A percentile compares a stretch with the other conserved stretches of the same genome.
These are phyloP conservation scores for Drosophila sechellia DNA, from an alignment of 1,140 invertebrate species.

Conservation along the genomic window DNA sequence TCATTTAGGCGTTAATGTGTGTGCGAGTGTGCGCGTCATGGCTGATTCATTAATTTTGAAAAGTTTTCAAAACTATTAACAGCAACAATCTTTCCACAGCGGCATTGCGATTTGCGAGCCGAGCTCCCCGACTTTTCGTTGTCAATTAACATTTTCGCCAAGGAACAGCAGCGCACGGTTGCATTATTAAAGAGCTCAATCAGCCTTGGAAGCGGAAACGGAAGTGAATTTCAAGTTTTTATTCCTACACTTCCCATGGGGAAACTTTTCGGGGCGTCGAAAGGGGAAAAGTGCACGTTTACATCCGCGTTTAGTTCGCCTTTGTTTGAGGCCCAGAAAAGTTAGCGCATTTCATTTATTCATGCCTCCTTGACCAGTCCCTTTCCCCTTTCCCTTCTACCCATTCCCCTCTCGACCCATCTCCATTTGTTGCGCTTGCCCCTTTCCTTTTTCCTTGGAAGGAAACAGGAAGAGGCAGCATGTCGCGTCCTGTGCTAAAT, in stretches of 20 bases:
- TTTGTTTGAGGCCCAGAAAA: conserved; percentile 69
- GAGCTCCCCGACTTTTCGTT: conserved; percentile 18
- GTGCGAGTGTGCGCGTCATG: conserved; percentile 48
- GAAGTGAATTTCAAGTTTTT: conserved; percentile 55
- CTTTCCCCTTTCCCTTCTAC: background rate
- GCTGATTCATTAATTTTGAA: conserved; percentile 77
- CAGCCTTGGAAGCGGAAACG: conserved; percentile 58
- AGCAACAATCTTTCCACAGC: conserved; percentile 54
- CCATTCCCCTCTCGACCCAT: background rate
- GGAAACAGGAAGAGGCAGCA: conserved; percentile 40
- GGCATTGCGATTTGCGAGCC: conserved; percentile 39
- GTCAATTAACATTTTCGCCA: conserved; percentile 58
- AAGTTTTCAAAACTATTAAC: conserved; percentile 73
- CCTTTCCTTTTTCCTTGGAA: conserved; percentile 30
- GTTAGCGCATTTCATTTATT: conserved; percentile 80
- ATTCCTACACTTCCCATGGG: conserved; percentile 20
- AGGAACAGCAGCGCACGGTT: conserved; percentile 4
- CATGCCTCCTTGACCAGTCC: conserved; percentile 69
- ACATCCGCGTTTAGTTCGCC: conserved; percentile 69
- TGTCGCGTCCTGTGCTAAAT: conserved; percentile 71
- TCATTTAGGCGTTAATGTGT: conserved; percentile 68
- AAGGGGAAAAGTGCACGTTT: conserved; percentile 53
- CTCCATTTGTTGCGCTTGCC: conserved; percentile 19
- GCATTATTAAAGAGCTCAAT: conserved; percentile 77
- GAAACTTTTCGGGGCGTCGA: conserved; percentile 24